These are phyloP conservation scores for Panorpa germanica DNA, from an alignment of 2,888 invertebrate species.

Conservation along the genomic window DNA sequence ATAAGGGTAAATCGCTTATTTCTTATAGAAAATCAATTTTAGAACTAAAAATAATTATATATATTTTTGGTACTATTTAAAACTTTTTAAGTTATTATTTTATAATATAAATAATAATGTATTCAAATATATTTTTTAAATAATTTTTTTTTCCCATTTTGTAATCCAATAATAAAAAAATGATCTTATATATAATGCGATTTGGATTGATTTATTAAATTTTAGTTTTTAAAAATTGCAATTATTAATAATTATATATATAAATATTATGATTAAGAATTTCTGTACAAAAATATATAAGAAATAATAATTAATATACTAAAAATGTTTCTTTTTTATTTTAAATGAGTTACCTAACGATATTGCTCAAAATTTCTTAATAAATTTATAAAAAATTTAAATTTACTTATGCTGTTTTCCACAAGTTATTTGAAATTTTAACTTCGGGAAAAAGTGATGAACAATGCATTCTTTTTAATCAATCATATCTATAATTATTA, in stretches of 20 bases:
- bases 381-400: constrained; percentile 1
- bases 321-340: neutral
- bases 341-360: neutral
- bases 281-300: neutral
- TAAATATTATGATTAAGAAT: constrained; percentile 3
- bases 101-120: too few relatives aligned
- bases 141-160: too few relatives aligned
- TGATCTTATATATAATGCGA: neutral
- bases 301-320: constrained; percentile 1
- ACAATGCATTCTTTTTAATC: too few relatives aligned
- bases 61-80: too few relatives aligned
- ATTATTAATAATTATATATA: neutral
- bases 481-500: too few relatives aligned
- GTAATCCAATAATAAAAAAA: too few relatives aligned
- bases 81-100: too few relatives aligned
- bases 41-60: too few relatives aligned
- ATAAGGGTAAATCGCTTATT: too few relatives aligned
- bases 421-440: neutral
- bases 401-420: neutral
- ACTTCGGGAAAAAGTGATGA: too few relatives aligned
- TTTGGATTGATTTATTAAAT: constrained; percentile 3
- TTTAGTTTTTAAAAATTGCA: constrained; percentile 5
- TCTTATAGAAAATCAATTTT: too few relatives aligned
- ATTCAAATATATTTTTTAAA: constrained; percentile 6
- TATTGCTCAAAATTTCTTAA: neutral